Percentiles rank a stretch among this genome's conserved stretches.
Conservation (phyloP, 2,888 invertebrate genomes). For the Oegoconia quadripuncta region DNA sequence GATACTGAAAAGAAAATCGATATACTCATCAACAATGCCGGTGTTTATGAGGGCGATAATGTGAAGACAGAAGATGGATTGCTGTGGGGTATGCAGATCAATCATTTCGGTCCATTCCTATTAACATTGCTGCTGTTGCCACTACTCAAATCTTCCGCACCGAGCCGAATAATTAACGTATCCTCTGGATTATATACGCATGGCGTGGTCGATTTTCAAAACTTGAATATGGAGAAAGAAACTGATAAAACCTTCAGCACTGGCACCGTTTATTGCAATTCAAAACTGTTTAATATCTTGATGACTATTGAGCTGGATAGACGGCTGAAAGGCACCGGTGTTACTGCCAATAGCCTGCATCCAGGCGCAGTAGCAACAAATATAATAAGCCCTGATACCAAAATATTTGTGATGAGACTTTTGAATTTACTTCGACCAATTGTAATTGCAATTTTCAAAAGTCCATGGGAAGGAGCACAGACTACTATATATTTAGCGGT, state of each 20-base stretch:
- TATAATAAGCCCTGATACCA: not conserved
- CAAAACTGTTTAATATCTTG: slow-evolving; percentile 87
- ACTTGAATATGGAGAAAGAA: slow-evolving; percentile 41
- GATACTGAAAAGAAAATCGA: slow-evolving; percentile 73
- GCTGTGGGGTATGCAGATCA: slow-evolving; percentile 76
- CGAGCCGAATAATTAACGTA: slow-evolving; percentile 58
- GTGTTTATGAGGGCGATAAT: slow-evolving; percentile 54
- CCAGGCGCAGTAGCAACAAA: slow-evolving; percentile 86
- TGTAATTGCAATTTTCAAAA: slow-evolving; percentile 20
- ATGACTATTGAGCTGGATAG: slow-evolving; percentile 85
- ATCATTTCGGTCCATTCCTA: slow-evolving; percentile 83
- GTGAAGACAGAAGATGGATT: slow-evolving; percentile 80
- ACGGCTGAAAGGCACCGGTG: slow-evolving; percentile 82
- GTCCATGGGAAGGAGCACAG: slow-evolving; percentile 56
- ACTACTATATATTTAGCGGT: slow-evolving; percentile 78
- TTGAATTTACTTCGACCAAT: not conserved
- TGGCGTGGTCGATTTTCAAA: slow-evolving; percentile 41
- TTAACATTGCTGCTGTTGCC: slow-evolving; percentile 81
- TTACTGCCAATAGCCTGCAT: slow-evolving; percentile 88
- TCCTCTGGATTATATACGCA: slow-evolving; percentile 45
- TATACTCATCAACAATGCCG: slow-evolving; percentile 82
- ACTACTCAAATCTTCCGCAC: slow-evolving; percentile 51
- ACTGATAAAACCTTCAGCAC: slow-evolving; percentile 23
- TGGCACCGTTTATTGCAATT: slow-evolving; percentile 54
- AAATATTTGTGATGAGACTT: not conserved